Evolutionary conservation across 1,140 invertebrate genomes (phyloP).

Genomic region (Euura lappo): DNA sequence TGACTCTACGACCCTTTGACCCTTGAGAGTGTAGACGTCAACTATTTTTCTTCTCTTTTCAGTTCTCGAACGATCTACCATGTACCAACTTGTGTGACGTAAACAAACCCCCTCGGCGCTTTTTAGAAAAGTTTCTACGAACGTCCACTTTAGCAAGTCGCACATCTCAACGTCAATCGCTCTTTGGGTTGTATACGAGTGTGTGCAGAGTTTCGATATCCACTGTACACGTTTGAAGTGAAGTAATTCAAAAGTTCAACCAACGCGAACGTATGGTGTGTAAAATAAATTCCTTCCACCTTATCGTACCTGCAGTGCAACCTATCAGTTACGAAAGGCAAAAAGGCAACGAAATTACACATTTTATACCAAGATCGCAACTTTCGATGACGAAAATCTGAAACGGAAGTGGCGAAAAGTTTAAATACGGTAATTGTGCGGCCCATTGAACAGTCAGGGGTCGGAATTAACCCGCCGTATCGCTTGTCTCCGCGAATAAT

Average conservation of each 20-base stretch:
- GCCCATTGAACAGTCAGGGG: no score
- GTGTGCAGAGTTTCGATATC: background rate
- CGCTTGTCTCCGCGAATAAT: no score
- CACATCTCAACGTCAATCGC: background rate
- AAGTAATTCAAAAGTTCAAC: background rate
- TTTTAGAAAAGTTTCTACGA: background rate
- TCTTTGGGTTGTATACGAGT: background rate
- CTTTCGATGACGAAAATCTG: no score
- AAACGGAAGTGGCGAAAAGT: no score
- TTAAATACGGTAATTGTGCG: no score
- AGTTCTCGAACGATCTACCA: background rate
- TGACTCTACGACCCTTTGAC: background rate
- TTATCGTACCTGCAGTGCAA: no score
- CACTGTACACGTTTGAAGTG: no score
- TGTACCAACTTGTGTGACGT: background rate
- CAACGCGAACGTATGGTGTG: background rate
- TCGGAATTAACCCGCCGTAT: no score
- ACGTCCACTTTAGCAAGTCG: background rate
- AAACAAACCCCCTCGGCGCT: conserved; percentile 1
- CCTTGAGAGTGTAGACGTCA: background rate
- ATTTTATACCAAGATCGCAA: background rate
- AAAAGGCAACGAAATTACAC: no score
- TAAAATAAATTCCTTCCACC: background rate
- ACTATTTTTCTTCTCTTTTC: background rate
- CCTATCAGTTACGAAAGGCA: no score